Evolutionary conservation across 37 sponge, comb jelly and placozoan genomes (phyloP).

Genomic region (Ianthella basta): DNA sequence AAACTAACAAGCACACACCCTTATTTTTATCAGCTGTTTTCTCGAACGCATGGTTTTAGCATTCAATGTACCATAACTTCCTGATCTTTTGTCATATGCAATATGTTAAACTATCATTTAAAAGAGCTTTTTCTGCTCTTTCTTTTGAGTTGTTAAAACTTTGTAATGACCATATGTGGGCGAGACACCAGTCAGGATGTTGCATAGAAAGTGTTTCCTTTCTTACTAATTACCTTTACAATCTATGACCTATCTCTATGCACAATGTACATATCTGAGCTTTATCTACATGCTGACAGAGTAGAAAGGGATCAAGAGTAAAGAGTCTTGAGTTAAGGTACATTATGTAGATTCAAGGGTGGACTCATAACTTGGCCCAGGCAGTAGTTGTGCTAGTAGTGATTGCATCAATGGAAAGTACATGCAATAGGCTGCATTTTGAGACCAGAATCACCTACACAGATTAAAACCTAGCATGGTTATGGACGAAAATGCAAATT

Average conservation of each 20-base stretch:
- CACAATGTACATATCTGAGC: not conserved
- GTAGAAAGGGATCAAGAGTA: not conserved
- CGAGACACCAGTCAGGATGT: not conserved
- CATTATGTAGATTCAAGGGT: conserved; percentile 14
- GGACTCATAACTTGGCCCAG: not conserved
- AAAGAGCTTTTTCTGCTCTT: not conserved
- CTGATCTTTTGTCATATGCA: not conserved
- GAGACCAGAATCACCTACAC: not conserved
- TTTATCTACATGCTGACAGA: not conserved
- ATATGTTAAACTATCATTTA: not conserved
- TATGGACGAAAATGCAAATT: not conserved
- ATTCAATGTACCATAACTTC: conserved; percentile 10
- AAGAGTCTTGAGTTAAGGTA: not conserved
- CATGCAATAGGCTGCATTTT: conserved; percentile 3
- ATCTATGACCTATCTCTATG: conserved; percentile 1
- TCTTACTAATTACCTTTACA: not conserved
- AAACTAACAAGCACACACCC: not conserved
- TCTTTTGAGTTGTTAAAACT: not conserved
- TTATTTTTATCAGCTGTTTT: conserved; percentile 12
- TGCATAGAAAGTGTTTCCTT: not conserved
- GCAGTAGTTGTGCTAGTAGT: not conserved
- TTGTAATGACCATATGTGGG: not conserved
- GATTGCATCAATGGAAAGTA: conserved; percentile 13
- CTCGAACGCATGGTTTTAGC: not conserved
- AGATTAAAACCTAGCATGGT: not conserved